Base-by-base conservation (phyloP, 2,797 vertebrate species). In the Rhadinocentrus ornatus region DNA sequence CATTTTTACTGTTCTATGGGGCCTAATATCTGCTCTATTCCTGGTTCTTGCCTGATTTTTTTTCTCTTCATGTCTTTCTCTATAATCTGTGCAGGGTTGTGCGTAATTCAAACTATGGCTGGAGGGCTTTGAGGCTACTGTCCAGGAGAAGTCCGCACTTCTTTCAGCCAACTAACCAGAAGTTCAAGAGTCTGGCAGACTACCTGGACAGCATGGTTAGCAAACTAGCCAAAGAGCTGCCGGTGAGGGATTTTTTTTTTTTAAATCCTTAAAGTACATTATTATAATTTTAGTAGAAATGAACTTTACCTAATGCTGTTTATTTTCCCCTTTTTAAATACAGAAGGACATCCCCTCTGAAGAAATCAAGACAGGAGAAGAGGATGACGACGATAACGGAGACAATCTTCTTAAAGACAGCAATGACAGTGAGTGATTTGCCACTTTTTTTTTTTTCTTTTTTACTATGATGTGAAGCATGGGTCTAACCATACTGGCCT, bases 121-220 rank as follows among this genome's bases (percentile, higher is more conserved):
- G 98, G 98, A 95, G 98, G 55, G 97, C 98, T 6, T 79, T 99
- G 64, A 94, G 98, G 57, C 92, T 99, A 13, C 92, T 99, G 64
- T 98, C 98, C 66, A 94, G 98, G 64, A 95, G 97, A 85, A 99
- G 98, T 85, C 98, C 98, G 2, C 98, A 99, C 87, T 99, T 99
- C 90, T 99, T 99, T 87, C 98, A 99, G 75, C 98, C 98, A 52
- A 99, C 97, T 34, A 99, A 98, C 80, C 98, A 99, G 80, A 97
- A 98, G 20, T 99, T 99, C 91, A 99, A 98, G 90, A 99, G 97
- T 90, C 93, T 99, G 86, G 97, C 97, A 4, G 97, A 99, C 37
- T 99, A 99, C 83, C 93, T 99, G 3, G 98, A 99, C 93, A 98
- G 96, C 85, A 99, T 99, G 97, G 98, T 99, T 77, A 98, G 97